Conservation (phyloP, 2,888 invertebrate genomes). For the Apodemia mormo region DNA sequence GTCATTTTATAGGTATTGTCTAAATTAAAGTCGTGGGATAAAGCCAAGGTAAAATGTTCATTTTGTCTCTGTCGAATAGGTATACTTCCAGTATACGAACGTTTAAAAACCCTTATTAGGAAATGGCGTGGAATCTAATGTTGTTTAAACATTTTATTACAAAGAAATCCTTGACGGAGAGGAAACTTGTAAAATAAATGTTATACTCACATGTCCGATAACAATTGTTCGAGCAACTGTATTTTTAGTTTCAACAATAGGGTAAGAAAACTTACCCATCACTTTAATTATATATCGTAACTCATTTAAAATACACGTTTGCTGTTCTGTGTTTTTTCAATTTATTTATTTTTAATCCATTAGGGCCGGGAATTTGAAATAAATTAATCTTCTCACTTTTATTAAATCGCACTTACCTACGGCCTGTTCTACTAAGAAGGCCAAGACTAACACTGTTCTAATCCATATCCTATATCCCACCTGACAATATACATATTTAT, state of each 20-base stretch:
- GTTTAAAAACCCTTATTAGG: slow-evolving; percentile 2
- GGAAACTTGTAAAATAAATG: neutral
- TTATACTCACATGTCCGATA: neutral
- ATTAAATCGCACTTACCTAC: too few species aligned
- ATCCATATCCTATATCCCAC: too few species aligned
- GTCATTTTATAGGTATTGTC: neutral
- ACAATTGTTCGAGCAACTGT: neutral
- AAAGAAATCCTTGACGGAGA: slow-evolving; percentile 7
- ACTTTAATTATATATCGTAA: neutral
- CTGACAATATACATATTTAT: too few species aligned
- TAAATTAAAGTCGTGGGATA: neutral
- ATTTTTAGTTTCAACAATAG: neutral
- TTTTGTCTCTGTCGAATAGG: neutral
- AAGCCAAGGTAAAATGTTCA: neutral
- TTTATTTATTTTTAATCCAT: neutral
- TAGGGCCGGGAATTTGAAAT: too few species aligned
- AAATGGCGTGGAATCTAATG: slow-evolving; percentile 6
- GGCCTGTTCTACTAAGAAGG: too few species aligned
- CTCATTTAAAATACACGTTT: neutral
- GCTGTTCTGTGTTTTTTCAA: neutral
- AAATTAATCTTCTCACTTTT: too few species aligned
- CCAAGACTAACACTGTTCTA: too few species aligned
- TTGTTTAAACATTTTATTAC: slow-evolving; percentile 6
- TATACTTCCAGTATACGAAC: neutral
- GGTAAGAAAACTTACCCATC: neutral